phyloP scores from a whole-genome alignment of 2,888 invertebrate genomes.

The Drosophila paracracens region DNA sequence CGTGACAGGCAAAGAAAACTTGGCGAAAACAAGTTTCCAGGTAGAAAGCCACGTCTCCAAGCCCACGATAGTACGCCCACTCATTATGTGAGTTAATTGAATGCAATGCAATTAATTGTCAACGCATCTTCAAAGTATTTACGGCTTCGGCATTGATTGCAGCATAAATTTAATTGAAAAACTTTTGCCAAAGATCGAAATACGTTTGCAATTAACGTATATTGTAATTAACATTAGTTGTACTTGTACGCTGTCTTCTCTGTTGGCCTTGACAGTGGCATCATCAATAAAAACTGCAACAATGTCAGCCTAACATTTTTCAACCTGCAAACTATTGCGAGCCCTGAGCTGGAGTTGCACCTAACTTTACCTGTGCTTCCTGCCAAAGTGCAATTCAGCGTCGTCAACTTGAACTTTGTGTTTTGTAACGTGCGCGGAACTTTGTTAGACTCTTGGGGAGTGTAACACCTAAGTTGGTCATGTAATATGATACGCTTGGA shows the following conservation, averaged over 20 bases:
- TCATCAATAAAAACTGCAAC: constrained; percentile 68
- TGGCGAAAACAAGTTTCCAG: constrained; percentile 53
- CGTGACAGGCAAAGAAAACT: constrained; percentile 53
- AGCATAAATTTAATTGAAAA: constrained; percentile 68
- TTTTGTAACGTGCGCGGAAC: constrained; percentile 42
- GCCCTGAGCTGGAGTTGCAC: constrained; percentile 22
- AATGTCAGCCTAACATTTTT: constrained; percentile 56
- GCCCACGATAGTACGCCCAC: constrained; percentile 5
- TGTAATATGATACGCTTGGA: constrained; percentile 19
- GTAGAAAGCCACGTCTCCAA: constrained; percentile 32
- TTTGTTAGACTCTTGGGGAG: constrained; percentile 9
- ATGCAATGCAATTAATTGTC: constrained; percentile 72
- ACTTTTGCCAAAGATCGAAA: constrained; percentile 51
- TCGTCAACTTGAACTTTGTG: constrained; percentile 73
- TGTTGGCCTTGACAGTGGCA: constrained; percentile 41
- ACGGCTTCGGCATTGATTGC: constrained; percentile 53
- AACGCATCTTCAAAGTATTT: constrained; percentile 60
- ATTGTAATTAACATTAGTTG: constrained; percentile 50
- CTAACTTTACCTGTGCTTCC: constrained; percentile 55
- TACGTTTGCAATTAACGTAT: constrained; percentile 14
- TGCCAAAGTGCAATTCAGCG: constrained; percentile 71
- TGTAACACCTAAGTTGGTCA: constrained; percentile 26
- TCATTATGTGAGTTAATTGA: constrained; percentile 52
- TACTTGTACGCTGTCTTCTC: constrained; percentile 20
- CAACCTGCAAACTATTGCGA: constrained; percentile 8